phyloP scores from a whole-genome alignment of 2,113 vertebrate species.

The Macaca nemestrina region DNA sequence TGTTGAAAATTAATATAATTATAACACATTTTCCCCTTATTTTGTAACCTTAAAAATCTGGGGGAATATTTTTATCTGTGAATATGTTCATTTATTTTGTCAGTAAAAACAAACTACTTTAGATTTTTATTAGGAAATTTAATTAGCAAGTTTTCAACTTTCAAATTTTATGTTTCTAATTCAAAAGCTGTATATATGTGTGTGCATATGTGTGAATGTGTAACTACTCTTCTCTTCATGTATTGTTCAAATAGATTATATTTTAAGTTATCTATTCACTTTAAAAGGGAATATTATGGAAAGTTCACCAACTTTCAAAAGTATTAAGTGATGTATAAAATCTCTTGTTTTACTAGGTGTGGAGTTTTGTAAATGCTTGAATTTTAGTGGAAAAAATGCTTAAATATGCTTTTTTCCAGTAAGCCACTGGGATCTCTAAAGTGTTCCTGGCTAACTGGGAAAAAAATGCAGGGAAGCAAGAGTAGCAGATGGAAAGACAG shows the following conservation, averaged over 20 bases:
- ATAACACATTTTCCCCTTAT: not conserved
- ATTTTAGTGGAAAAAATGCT: constrained; percentile 44
- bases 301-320: not conserved
- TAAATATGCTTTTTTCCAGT: constrained; percentile 12
- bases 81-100: not conserved
- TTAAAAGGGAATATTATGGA: not conserved
- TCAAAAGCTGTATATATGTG: not conserved
- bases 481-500: constrained; percentile 71
- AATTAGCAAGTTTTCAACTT: not conserved
- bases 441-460: constrained; percentile 17
- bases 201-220: not conserved
- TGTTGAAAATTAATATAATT: not conserved
- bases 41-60: not conserved
- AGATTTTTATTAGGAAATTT: not conserved
- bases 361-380: not conserved
- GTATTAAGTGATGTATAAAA: not conserved
- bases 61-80: not conserved
- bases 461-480: constrained; percentile 14
- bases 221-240: not conserved
- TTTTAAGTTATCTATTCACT: not conserved
- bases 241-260: not conserved
- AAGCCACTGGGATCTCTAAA: constrained; percentile 13
- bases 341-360: not conserved
- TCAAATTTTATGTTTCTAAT: not conserved
- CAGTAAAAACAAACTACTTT: not conserved